Base-by-base conservation (phyloP, 2,888 invertebrate species). In the Acanthopleura granulata region DNA sequence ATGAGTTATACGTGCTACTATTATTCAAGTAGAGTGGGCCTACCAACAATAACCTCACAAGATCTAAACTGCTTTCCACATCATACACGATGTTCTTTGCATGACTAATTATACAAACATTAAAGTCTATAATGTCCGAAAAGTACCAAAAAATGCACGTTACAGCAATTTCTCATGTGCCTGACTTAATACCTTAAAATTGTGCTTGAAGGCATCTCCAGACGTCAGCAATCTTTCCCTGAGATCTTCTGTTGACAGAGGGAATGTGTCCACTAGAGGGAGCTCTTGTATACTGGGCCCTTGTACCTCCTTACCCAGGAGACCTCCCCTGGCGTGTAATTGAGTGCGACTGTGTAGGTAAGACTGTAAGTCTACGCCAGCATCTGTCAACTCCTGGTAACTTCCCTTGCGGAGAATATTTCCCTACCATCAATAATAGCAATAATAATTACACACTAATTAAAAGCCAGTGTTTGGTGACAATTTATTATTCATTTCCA, bases 291-390 rank as follows among this genome's bases (percentile, higher is more conserved):
- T 66, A 27, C 66, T 66, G 6, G 66, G 66, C 6, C 66, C 66
- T 16, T 27, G 15, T 66, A 22, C 25, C 22, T 27, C 66, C 29
- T 66, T 66, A 27, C 29, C 1, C 16, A 66, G 22, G 22, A 22
- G 16, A 16, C 12, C 16, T 15, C 27, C 40, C 77, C 73, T 72
- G 77, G 49, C 61, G 74, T 77, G 49, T 72, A 72, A 66, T 72
- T 66, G 72, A 40, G 80, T 79, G 12, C 80, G 74, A 50, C 77
- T 74, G 25, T 79, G 79, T 30, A 82, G 78, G 71, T 78, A 77
- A 49, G 78, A 74, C 50, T 76, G 79, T 73, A 82, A 76, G 75
- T 81, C 76, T 61, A 84, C 75, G 4, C 84, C 84, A 49, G 71
- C 71, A 22, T 79, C 76, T 62, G 80, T 69, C 9, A 84, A 76